Evolutionary conservation across 1,140 invertebrate species (phyloP).

Genomic region (Coptotermes formosanus): DNA sequence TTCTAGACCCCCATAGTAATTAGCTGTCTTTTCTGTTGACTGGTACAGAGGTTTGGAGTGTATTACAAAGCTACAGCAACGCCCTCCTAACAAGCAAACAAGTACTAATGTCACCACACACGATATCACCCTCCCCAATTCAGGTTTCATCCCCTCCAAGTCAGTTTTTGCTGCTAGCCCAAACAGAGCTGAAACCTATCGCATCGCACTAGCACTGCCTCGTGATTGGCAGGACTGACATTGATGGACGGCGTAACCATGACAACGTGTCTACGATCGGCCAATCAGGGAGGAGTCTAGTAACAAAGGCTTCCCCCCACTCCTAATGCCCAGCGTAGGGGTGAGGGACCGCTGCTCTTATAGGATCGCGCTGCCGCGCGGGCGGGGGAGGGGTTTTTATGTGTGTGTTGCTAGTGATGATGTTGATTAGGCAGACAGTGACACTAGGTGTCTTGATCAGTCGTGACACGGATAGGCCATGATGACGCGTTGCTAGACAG

Average conservation of each 20-base stretch:
- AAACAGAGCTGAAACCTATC: slow-evolving; percentile 34
- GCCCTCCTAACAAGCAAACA: slow-evolving; percentile 12
- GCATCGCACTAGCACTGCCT: slow-evolving; percentile 14
- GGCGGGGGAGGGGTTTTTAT: background rate
- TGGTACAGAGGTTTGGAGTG: background rate
- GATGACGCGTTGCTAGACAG: background rate
- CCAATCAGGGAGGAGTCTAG: slow-evolving; percentile 30
- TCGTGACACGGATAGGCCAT: slow-evolving; percentile 24
- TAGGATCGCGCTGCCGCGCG: background rate
- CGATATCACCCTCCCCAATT: background rate
- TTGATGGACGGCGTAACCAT: slow-evolving; percentile 32
- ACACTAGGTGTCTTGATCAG: slow-evolving; percentile 26
- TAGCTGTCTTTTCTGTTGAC: background rate
- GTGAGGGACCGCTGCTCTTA: background rate
- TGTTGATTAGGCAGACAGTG: slow-evolving; percentile 30
- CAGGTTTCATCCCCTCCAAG: background rate
- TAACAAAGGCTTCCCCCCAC: slow-evolving; percentile 6
- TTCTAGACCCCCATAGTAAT: background rate
- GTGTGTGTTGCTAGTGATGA: slow-evolving; percentile 20
- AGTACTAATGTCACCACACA: slow-evolving; percentile 8
- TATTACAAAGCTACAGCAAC: background rate
- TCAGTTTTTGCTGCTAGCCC: background rate
- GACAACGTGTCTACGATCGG: slow-evolving; percentile 27
- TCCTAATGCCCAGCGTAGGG: background rate
- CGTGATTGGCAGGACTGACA: slow-evolving; percentile 28